Evolutionary conservation across 2,113 vertebrate species (phyloP).

Genomic region (Forbesichthys papilliferus): DNA sequence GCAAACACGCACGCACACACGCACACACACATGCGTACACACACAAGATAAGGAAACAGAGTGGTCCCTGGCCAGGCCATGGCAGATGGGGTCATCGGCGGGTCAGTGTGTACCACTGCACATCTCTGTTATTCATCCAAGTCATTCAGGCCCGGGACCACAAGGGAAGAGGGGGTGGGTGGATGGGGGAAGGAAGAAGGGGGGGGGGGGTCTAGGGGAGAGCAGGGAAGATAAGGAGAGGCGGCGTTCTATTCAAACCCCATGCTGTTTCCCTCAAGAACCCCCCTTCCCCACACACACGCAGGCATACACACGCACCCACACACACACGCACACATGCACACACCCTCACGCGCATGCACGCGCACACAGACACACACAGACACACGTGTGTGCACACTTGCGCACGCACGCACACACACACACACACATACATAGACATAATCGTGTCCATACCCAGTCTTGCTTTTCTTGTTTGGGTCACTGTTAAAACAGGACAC

Average conservation of each 20-base stretch:
- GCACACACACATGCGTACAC: not conserved
- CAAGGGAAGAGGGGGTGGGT: conserved; percentile 61
- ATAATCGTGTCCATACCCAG: no score
- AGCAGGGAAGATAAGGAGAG: conserved; percentile 48
- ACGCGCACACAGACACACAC: no score
- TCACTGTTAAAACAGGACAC: conserved; percentile 73
- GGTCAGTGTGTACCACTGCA: conserved; percentile 66
- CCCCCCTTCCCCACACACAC: no score
- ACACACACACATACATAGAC: no score
- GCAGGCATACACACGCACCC: no score
- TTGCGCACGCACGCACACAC: no score
- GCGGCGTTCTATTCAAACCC: not conserved
- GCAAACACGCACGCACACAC: conserved; percentile 1
- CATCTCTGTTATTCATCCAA: conserved; percentile 77
- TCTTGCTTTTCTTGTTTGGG: conserved; percentile 64
- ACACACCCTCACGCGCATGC: no score
- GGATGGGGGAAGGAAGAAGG: not conserved
- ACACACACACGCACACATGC: no score
- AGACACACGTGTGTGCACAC: no score
- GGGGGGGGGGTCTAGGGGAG: conserved; percentile 62
- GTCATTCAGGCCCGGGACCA: conserved; percentile 70
- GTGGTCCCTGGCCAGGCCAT: conserved; percentile 57
- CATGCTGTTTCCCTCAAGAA: no score
- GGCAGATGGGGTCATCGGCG: conserved; percentile 65
- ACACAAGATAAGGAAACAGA: conserved; percentile 6